Base-by-base conservation (phyloP, 92 coral and sea anemone species). In the Zoanthus sociatus region DNA sequence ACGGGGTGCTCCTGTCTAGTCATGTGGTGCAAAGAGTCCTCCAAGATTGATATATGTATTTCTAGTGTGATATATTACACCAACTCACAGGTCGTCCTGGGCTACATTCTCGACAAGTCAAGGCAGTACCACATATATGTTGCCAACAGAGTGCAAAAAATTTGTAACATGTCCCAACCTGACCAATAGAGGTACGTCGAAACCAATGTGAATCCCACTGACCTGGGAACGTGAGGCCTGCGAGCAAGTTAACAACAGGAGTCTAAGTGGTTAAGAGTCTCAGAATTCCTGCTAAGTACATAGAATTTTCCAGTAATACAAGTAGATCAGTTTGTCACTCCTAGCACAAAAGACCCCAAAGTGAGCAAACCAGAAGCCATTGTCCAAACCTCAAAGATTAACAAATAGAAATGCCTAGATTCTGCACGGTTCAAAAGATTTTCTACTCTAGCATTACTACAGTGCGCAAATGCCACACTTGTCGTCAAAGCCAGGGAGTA, bases 21-120 rank as follows among this genome's bases (percentile, higher is more conserved):
- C 88, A 83, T 53, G 91, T 91, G 44, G 84, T 76, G 10, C 73
- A 84, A 78, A 82, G 79, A 37, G 83, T 91, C 7, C 70, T 76
- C 76, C 54, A 89, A 91, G 78, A 53, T 87, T 37, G 89, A 88
- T 31, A 51, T 91, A 72, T 71, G 83, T 64, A 87, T 88, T 54
- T 53, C 90, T 53, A 60, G 76, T 1, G 89, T 91, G n/a, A 46
- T 16, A 7, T 87, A 70, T 87, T 90, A 60, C 68, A 60, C 68
- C 7, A 21, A 60, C 20, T 11, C 68, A 0, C 14, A 60, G 18
- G 73, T 69, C 3, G 45, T 26, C 26, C 45, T 69, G 1, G 73
- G 73, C 33, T 69, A 69, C 45, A 69, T 69, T 31, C 20, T 26
- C 33, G 21, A 69, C 44, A 16, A 69, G 26, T 26, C 26, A 26